These are phyloP conservation scores for Operophtera brumata DNA, from an alignment of 2,888 invertebrate species.

Conservation along the genomic window DNA sequence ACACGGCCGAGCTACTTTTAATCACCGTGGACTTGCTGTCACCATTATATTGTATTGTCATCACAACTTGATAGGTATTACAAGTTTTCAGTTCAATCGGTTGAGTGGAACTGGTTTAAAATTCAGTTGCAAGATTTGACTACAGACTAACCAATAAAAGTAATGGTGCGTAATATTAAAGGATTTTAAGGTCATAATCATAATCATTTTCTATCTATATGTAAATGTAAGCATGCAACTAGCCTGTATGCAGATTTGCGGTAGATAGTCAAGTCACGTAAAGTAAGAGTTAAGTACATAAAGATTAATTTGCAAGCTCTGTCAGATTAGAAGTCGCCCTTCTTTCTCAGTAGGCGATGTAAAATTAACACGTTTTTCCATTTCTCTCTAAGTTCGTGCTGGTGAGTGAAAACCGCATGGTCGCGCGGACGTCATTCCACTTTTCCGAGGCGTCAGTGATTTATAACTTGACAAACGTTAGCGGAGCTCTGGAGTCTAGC, in stretches of 20 bases:
- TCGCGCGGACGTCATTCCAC: conserved; percentile 77
- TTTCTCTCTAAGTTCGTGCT: conserved; percentile 69
- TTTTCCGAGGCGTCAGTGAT: conserved; percentile 75
- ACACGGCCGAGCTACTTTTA: too few species aligned
- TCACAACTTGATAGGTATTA: too few species aligned
- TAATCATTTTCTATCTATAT: neutral
- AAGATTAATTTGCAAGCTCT: conserved; percentile 16
- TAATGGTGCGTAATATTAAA: too few species aligned
- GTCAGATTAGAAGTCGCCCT: conserved; percentile 33
- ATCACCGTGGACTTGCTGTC: too few species aligned
- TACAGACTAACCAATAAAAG: too few species aligned
- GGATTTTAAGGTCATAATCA: neutral
- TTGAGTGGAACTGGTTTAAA: too few species aligned
- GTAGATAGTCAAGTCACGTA: neutral
- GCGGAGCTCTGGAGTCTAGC: conserved; percentile 47
- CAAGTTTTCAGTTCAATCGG: too few species aligned
- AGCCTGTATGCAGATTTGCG: neutral
- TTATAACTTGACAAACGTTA: conserved; percentile 55
- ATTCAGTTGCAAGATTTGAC: too few species aligned
- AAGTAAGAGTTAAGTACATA: neutral
- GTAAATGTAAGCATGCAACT: neutral
- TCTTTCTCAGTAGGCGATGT: conserved; percentile 48
- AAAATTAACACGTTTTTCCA: conserved; percentile 63
- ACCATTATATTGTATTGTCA: too few species aligned
- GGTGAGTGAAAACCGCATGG: conserved; percentile 75